phyloP scores from a whole-genome alignment of 2,113 vertebrate species.

The Malaclemys terrapin region DNA sequence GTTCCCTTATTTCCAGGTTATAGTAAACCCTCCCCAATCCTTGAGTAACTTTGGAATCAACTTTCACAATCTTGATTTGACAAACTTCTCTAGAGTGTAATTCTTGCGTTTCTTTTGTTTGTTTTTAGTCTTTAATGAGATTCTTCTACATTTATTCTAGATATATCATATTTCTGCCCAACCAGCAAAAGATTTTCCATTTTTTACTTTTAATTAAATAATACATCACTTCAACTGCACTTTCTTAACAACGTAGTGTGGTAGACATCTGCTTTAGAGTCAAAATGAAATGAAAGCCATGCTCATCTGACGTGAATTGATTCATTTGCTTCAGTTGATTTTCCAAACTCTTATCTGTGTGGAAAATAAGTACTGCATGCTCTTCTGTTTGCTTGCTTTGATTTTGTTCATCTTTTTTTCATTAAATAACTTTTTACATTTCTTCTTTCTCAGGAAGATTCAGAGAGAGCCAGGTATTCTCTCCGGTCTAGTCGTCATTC shows the following conservation, averaged over 20 bases:
- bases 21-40: neutral
- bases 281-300: neutral
- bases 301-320: neutral
- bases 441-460: conserved; percentile 90
- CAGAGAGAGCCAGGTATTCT: conserved; percentile 90
- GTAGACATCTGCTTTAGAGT: neutral
- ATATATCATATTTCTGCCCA: neutral
- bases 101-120: neutral
- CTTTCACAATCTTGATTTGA: neutral
- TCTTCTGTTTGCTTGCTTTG: neutral
- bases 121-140: neutral
- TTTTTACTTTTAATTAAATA: neutral
- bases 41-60: conserved; percentile 4
- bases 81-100: neutral
- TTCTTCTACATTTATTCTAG: neutral
- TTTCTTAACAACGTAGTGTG: neutral
- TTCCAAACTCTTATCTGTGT: neutral
- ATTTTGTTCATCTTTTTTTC: neutral
- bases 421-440: conserved; percentile 48
- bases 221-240: neutral
- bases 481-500: conserved; percentile 81
- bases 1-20: neutral
- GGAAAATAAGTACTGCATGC: conserved; percentile 23
- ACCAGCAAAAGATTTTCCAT: neutral
- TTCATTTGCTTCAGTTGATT: neutral